These are phyloP conservation scores for Pseudomyrmex gracilis DNA, from an alignment of 1,140 invertebrate species.

Conservation along the genomic window DNA sequence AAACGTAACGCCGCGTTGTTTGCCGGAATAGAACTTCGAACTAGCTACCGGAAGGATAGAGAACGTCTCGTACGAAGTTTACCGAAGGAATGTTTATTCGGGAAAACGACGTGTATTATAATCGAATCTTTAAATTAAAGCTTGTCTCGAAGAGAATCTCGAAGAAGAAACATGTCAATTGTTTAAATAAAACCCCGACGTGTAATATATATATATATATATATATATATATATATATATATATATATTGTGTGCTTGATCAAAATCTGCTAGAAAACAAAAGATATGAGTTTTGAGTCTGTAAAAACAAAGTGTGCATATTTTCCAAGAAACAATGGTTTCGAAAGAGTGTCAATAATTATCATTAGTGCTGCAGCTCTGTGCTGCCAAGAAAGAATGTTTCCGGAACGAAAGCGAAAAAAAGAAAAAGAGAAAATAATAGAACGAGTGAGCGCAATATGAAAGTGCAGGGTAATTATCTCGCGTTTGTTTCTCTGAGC, in stretches of 20 bases:
- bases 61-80: slow-evolving; percentile 52
- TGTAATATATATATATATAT: background rate
- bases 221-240: too few relatives aligned
- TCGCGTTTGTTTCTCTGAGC: background rate
- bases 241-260: background rate
- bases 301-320: too few relatives aligned
- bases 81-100: slow-evolving; percentile 47
- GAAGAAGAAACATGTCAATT: too few relatives aligned
- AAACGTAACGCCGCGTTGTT: slow-evolving; percentile 66
- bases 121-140: slow-evolving; percentile 42
- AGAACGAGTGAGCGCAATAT: background rate
- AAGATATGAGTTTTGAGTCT: too few relatives aligned
- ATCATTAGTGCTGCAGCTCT: background rate
- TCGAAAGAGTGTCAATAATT: slow-evolving; percentile 16
- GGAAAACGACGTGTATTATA: slow-evolving; percentile 34
- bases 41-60: slow-evolving; percentile 45
- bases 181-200: too few relatives aligned
- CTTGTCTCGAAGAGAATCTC: background rate
- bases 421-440: background rate
- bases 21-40: slow-evolving; percentile 53
- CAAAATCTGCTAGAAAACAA: background rate
- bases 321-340: background rate
- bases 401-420: background rate
- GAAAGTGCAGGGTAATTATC: slow-evolving; percentile 25
- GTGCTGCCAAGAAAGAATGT: background rate